Evolutionary conservation across 1,140 invertebrate genomes (phyloP).

Genomic region (Drosophila kohkoa): DNA sequence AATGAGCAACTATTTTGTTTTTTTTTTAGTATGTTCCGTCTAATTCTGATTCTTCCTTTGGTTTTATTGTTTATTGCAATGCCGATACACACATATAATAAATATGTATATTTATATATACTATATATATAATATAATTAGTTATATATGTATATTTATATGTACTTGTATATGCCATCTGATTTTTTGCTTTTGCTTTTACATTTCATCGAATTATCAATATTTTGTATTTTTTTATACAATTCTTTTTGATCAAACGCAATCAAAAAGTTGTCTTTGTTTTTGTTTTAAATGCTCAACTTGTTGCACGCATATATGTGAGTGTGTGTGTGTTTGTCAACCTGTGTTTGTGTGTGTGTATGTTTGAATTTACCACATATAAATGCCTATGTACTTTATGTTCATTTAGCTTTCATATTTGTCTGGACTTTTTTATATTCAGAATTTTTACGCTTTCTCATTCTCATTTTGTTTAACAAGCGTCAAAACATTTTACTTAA

Average conservation of each 20-base stretch:
- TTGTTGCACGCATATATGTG: conserved; percentile 64
- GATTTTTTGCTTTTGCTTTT: conserved; percentile 30
- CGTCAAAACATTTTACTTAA: conserved; percentile 45
- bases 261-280: conserved; percentile 70
- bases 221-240: conserved; percentile 65
- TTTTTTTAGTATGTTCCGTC: conserved; percentile 41
- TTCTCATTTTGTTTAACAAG: conserved; percentile 39
- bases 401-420: conserved; percentile 28
- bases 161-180: conserved; percentile 56
- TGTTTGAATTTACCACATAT: conserved; percentile 55
- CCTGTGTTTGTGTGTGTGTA: conserved; percentile 16
- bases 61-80: conserved; percentile 68
- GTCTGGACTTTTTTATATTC: conserved; percentile 65
- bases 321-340: conserved; percentile 32
- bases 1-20: conserved; percentile 62
- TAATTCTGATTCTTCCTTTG: not conserved
- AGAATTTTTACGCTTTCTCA: conserved; percentile 34
- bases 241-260: conserved; percentile 77
- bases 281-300: conserved; percentile 74
- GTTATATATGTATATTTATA: conserved; percentile 37
- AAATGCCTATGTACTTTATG: conserved; percentile 65
- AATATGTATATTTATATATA: conserved; percentile 50
- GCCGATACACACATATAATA: conserved; percentile 57
- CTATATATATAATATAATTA: conserved; percentile 43
- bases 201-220: conserved; percentile 66